Base-by-base conservation (phyloP, 2,113 vertebrate genomes). In the Phylloscopus whistleri region DNA sequence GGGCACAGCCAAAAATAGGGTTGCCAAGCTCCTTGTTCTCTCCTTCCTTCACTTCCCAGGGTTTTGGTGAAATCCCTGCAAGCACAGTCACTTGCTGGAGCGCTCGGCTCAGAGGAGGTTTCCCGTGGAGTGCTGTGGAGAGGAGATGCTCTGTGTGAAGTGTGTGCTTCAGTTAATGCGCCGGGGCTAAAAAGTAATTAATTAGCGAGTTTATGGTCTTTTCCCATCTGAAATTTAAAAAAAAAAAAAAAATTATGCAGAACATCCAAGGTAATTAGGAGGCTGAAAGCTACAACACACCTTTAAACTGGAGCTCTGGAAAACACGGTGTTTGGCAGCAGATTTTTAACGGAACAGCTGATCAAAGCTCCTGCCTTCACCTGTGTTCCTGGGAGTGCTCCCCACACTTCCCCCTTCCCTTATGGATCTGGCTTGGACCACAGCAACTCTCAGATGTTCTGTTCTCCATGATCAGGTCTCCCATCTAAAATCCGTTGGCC, bases 191-290 rank as follows among this genome's bases (percentile, higher is more conserved):
- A 95, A 93, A 31, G 70, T 95, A 95, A 96, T 97, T 97, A 97
- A 97, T 96, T 95, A 93, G 63, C 2, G 15, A 69, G 89, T 95
- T 95, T 96, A 68, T 73, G 87, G 87, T 95, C 91, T 96, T 95
- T 94, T 89, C 96, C 94, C 89, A 73, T 73, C 89, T 94, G 96
- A 97, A 95, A 97, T 94, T 72, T 79, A 95, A 93, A 87, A 64
- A 91, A 87, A 92, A 94, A 86, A 43, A 73, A 89, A 76, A 87
- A 95, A 94, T 95, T 93, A 95, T 96, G 10, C 33, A 60, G 76
- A 87, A 51, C 31, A 44, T 13, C 19, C 35, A 55, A 93, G 46
- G 77, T 68, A 83, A 96, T 95, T 95, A 95, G 73, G 58, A 66
- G 56, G 43, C 10, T 58, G 60, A 60, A 58, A 51, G 51, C 63